A percentile compares a stretch with the other conserved stretches of the same genome.
Conservation (phyloP, 1,140 invertebrate genomes). For the Listronotus bonariensis region DNA sequence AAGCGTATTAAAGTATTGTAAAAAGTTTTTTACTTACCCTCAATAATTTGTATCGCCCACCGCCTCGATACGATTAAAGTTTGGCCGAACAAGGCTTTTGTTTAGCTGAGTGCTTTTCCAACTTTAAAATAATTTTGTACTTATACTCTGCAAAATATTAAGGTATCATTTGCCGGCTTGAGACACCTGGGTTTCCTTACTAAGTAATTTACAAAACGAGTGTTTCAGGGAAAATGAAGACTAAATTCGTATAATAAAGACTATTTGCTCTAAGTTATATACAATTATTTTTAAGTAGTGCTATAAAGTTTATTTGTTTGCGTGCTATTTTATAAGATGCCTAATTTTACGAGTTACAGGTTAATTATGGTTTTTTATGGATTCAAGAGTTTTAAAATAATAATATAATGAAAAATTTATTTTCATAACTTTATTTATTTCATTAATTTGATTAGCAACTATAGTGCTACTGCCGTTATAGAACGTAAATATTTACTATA, state of each 20-base stretch:
- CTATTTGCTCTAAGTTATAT: slow-evolving; percentile 26
- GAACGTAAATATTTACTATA: too few relatives aligned
- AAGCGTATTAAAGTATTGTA: too few relatives aligned
- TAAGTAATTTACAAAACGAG: slow-evolving; percentile 30
- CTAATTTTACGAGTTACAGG: too few relatives aligned
- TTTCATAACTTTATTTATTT: too few relatives aligned
- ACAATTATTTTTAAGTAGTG: slow-evolving; percentile 23
- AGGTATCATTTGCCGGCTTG: slow-evolving; percentile 26
- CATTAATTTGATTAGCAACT: too few relatives aligned
- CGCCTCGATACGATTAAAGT: slow-evolving; percentile 16
- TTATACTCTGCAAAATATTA: slow-evolving; percentile 25
- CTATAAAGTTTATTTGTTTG: slow-evolving; percentile 10
- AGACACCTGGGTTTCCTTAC: slow-evolving; percentile 25
- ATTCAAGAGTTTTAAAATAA: too few relatives aligned
- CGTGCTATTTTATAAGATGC: not conserved
- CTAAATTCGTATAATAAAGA: slow-evolving; percentile 23
- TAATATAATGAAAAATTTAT: too few relatives aligned
- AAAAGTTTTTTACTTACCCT: too few relatives aligned
- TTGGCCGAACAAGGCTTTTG: slow-evolving; percentile 16
- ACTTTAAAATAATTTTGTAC: slow-evolving; percentile 27
- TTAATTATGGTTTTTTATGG: not conserved
- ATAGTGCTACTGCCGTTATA: too few relatives aligned
- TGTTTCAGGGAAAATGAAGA: slow-evolving; percentile 18
- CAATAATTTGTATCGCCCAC: not conserved
- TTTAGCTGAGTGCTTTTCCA: slow-evolving; percentile 23